Evolutionary conservation across 2,888 invertebrate genomes (phyloP).

Genomic region (Fragum sueziense): DNA sequence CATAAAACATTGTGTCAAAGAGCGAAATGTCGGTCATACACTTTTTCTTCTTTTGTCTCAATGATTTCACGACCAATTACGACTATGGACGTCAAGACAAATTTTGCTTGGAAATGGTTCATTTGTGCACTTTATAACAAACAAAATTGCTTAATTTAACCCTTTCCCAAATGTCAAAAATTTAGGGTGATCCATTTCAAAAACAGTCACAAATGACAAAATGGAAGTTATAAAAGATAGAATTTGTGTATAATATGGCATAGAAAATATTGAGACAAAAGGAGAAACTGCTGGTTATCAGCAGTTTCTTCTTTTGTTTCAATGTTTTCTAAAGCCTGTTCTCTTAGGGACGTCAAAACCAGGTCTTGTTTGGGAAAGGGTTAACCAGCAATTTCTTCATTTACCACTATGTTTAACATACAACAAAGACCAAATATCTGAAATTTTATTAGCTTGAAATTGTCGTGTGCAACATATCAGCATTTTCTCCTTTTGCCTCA

Average conservation of each 20-base stretch:
- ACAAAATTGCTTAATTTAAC: neutral
- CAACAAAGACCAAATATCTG: too few relatives aligned
- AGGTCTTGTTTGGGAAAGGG: neutral
- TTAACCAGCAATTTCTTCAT: neutral
- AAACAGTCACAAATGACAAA: neutral
- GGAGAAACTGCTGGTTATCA: constrained; percentile 7
- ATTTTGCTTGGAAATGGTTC: too few relatives aligned
- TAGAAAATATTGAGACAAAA: neutral
- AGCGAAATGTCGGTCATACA: too few relatives aligned
- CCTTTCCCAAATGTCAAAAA: neutral
- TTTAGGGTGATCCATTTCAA: neutral
- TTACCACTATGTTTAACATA: neutral
- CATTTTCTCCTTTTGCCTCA: too few relatives aligned
- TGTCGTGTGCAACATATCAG: too few relatives aligned
- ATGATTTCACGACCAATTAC: neutral
- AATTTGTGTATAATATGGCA: too few relatives aligned
- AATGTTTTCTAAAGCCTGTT: neutral
- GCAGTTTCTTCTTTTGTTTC: too few relatives aligned
- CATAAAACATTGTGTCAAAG: neutral
- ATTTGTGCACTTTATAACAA: too few relatives aligned
- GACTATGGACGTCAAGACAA: neutral
- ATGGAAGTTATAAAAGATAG: too few relatives aligned
- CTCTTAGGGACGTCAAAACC: neutral
- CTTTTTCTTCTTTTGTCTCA: too few relatives aligned
- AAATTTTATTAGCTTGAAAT: too few relatives aligned